A percentile compares a stretch with the other conserved stretches of the same genome.
These are phyloP conservation scores for Drosophila obscura DNA, from an alignment of 1,140 invertebrate species.

Conservation along the genomic window DNA sequence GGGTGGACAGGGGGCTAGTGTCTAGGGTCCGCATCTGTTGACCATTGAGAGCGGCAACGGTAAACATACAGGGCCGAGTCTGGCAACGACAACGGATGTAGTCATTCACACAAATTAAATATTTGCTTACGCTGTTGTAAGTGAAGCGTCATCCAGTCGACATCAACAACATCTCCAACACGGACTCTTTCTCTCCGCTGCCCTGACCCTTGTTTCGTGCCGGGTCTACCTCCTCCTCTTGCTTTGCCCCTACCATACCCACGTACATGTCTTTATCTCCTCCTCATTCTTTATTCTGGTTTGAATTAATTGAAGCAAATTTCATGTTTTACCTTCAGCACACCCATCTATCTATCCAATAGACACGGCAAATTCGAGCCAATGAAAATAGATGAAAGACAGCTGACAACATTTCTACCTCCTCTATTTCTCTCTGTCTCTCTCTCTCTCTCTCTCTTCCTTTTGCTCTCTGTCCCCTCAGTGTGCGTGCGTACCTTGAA, in stretches of 20 bases:
- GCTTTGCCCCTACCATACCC: too few species aligned
- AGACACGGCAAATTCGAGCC: not conserved
- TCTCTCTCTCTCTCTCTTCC: not conserved
- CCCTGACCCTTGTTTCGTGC: too few species aligned
- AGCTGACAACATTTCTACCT: conserved; percentile 9
- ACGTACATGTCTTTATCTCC: not conserved
- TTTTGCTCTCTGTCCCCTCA: not conserved
- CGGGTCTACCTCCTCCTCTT: too few species aligned
- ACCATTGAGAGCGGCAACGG: conserved; percentile 41
- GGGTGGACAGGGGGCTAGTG: not conserved
- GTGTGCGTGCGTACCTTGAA: not conserved
- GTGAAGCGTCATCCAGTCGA: conserved; percentile 43
- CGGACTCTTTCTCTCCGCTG: conserved; percentile 12
- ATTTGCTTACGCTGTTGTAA: conserved; percentile 63
- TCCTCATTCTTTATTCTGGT: conserved; percentile 15
- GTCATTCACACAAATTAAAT: conserved; percentile 77
- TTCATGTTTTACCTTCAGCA: conserved; percentile 18
- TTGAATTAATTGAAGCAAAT: conserved; percentile 61
- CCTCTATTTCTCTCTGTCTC: not conserved
- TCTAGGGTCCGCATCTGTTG: conserved; percentile 10
- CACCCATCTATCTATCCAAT: too few species aligned
- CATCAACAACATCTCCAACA: conserved; percentile 26
- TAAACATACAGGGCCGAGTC: conserved; percentile 36
- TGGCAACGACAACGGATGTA: conserved; percentile 51
- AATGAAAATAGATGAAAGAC: conserved; percentile 23